These are phyloP conservation scores for Scolopax bukidnonensis DNA, from an alignment of 2,797 vertebrate species.

Conservation along the genomic window DNA sequence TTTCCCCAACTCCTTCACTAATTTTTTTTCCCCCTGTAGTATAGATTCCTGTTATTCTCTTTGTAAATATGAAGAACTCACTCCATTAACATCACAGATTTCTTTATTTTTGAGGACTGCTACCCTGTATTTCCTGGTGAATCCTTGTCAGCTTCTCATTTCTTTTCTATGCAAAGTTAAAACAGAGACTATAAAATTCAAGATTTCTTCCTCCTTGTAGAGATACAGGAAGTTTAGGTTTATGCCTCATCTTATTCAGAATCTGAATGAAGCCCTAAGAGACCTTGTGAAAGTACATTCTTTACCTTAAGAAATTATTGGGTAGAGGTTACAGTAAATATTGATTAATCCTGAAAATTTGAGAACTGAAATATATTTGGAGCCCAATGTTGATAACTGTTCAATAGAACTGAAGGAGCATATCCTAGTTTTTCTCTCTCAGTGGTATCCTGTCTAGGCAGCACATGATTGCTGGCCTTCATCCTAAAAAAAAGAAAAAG, in stretches of 20 bases:
- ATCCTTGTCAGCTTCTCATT: neutral
- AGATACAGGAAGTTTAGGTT: neutral
- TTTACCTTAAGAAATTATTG: neutral
- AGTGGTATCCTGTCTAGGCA: neutral
- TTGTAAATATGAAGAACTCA: neutral
- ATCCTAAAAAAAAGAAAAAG: accelerated
- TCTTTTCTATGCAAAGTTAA: neutral
- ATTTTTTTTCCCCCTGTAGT: neutral
- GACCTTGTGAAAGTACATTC: neutral
- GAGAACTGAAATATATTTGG: neutral
- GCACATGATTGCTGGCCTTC: neutral
- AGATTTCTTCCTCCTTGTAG: neutral
- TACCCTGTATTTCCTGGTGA: neutral
- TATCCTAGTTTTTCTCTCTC: neutral
- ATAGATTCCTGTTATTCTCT: neutral
- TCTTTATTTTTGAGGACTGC: neutral
- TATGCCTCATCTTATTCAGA: neutral
- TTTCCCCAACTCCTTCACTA: neutral
- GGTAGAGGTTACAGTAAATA: neutral
- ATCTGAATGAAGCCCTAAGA: neutral
- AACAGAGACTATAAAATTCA: neutral
- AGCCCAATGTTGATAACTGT: neutral
- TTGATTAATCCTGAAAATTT: neutral
- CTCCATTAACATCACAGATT: neutral
- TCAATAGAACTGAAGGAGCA: accelerated